Evolutionary conservation across 2,113 vertebrate species (phyloP).

Genomic region (Amazona guildingii): DNA sequence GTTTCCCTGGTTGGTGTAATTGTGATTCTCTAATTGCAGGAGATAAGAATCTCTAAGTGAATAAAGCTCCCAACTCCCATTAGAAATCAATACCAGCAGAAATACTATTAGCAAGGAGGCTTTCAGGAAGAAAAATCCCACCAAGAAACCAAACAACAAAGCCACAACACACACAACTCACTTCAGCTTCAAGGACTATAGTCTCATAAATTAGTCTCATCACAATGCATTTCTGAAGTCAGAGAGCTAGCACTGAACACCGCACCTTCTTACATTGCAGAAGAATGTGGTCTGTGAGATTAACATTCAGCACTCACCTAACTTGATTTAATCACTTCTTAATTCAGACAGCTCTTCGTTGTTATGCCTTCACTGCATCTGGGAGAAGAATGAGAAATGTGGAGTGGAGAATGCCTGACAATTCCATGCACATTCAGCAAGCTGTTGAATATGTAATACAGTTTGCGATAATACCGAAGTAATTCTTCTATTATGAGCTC

Average conservation of each 20-base stretch:
- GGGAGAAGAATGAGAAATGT: neutral
- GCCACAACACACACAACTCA: neutral
- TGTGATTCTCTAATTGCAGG: slow-evolving; percentile 1
- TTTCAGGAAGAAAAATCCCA: neutral
- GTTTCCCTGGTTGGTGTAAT: neutral
- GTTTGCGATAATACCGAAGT: slow-evolving; percentile 45
- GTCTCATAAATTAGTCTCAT: neutral
- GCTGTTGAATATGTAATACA: slow-evolving; percentile 35
- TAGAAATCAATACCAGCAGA: slow-evolving; percentile 19
- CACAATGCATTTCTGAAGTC: neutral
- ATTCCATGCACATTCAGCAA: slow-evolving; percentile 28
- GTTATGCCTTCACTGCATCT: neutral
- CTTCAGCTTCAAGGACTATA: neutral
- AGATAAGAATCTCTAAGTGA: neutral
- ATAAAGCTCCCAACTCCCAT: neutral
- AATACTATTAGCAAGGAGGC: neutral
- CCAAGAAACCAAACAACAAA: too few species aligned
- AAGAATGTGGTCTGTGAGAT: neutral
- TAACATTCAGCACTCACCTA: neutral
- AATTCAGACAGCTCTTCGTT: neutral
- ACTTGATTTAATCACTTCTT: neutral
- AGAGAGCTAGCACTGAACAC: neutral
- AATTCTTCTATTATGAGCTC: slow-evolving; percentile 60
- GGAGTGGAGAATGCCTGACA: neutral
- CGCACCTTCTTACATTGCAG: neutral